phyloP scores from a whole-genome alignment of 2,888 invertebrate genomes.

The Seira sanloemensis region DNA sequence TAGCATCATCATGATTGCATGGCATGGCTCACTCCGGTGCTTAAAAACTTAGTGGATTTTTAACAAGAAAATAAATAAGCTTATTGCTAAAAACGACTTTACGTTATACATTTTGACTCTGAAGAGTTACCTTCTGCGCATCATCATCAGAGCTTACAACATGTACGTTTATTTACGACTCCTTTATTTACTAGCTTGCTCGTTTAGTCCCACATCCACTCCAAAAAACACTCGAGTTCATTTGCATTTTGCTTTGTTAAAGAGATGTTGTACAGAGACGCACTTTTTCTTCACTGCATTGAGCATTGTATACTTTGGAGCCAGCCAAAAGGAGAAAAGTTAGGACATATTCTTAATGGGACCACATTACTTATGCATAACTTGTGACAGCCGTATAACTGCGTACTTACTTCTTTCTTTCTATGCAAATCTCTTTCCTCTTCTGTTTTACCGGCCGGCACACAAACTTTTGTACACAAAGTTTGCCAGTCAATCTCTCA shows the following conservation, averaged over 20 bases:
- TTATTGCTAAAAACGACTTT: too few relatives aligned
- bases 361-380: slow-evolving; percentile 33
- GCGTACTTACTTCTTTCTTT: slow-evolving; percentile 24
- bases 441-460: slow-evolving; percentile 48
- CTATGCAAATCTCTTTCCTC: slow-evolving; percentile 25
- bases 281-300: slow-evolving; percentile 12
- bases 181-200: slow-evolving; percentile 8
- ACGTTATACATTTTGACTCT: too few relatives aligned
- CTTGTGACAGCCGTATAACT: slow-evolving; percentile 23
- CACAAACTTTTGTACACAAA: not conserved
- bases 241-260: slow-evolving; percentile 12
- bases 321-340: slow-evolving; percentile 6
- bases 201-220: slow-evolving; percentile 39
- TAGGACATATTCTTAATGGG: slow-evolving; percentile 26
- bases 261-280: not conserved
- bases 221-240: slow-evolving; percentile 26
- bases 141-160: not conserved
- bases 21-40: too few relatives aligned
- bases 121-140: slow-evolving; percentile 22
- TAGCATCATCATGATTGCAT: too few relatives aligned
- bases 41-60: too few relatives aligned
- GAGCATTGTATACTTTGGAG: not conserved
- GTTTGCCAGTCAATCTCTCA: not conserved
- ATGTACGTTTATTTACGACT: slow-evolving; percentile 14
- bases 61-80: too few relatives aligned